Percentiles rank a stretch among this genome's conserved stretches.
phyloP scores from a whole-genome alignment of 2,797 vertebrate species.

The Brachyalestes nurse region DNA sequence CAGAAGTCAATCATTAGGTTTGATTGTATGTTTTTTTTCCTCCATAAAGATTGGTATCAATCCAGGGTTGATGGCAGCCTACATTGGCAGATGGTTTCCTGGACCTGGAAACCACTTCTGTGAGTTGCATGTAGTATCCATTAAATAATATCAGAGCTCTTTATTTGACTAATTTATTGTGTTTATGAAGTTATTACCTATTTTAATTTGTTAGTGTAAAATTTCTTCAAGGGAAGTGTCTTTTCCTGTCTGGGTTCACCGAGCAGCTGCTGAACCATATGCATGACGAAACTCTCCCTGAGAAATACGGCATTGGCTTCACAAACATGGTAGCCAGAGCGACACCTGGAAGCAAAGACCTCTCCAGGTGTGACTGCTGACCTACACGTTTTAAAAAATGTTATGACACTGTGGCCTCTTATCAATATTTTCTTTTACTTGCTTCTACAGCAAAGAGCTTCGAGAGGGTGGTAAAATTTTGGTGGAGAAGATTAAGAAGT shows the following conservation, averaged over 20 bases:
- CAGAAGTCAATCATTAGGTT: background rate
- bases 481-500: conserved; percentile 95
- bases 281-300: conserved; percentile 88
- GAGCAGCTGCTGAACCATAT: conserved; percentile 92
- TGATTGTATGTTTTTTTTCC: background rate
- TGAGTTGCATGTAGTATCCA: conserved; percentile 69
- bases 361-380: conserved; percentile 81
- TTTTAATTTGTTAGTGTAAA: background rate
- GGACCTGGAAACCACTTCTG: conserved; percentile 99
- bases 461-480: conserved; percentile 97
- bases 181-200: too few species aligned
- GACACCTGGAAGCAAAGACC: conserved; percentile 97
- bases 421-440: conserved; percentile 16
- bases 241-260: conserved; percentile 95
- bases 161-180: background rate
- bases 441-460: conserved; percentile 88
- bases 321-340: conserved; percentile 98
- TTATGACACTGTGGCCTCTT: background rate
- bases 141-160: background rate
- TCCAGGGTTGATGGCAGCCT: conserved; percentile 97
- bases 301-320: conserved; percentile 96
- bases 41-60: conserved; percentile 93
- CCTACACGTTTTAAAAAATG: background rate
- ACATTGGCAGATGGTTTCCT: conserved; percentile 95
- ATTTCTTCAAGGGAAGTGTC: conserved; percentile 88